Evolutionary conservation across 1,140 invertebrate genomes (phyloP).

Genomic region (Chironomus tepperi): DNA sequence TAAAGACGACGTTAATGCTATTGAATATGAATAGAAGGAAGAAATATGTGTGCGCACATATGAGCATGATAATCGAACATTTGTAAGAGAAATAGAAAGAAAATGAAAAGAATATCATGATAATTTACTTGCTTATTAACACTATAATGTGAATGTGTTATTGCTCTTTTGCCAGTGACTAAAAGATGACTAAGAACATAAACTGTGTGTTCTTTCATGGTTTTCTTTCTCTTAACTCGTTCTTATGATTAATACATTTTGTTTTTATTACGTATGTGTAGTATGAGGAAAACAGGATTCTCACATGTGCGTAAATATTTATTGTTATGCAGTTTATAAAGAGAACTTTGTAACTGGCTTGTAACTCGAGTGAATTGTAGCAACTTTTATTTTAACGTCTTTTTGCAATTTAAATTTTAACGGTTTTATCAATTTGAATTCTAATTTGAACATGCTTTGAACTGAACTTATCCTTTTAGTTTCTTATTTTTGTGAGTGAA

Average conservation of each 20-base stretch:
- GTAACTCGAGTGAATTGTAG: too few relatives aligned
- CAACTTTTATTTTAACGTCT: too few relatives aligned
- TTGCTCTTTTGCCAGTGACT: not conserved
- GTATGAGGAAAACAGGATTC: too few relatives aligned
- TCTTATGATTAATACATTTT: not conserved
- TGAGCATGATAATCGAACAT: not conserved
- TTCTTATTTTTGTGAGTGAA: too few relatives aligned
- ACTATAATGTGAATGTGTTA: not conserved
- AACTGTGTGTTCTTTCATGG: not conserved
- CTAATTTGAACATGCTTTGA: too few relatives aligned
- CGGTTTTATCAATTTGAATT: too few relatives aligned
- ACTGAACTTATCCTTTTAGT: too few relatives aligned
- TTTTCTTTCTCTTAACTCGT: not conserved
- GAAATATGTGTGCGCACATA: not conserved
- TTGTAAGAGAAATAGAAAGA: not conserved
- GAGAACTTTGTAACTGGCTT: too few relatives aligned
- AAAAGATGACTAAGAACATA: too few relatives aligned
- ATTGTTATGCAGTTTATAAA: too few relatives aligned
- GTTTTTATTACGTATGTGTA: not conserved
- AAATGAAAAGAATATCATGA: not conserved
- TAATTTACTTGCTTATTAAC: constrained; percentile 9
- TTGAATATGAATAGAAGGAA: not conserved
- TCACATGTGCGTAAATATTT: too few relatives aligned
- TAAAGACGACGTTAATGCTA: constrained; percentile 6
- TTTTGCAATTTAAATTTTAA: too few relatives aligned